Evolutionary conservation across 1,140 invertebrate genomes (phyloP), one percentile per base, ranked within the genome.

Genomic region (Spodoptera litura): DNA sequence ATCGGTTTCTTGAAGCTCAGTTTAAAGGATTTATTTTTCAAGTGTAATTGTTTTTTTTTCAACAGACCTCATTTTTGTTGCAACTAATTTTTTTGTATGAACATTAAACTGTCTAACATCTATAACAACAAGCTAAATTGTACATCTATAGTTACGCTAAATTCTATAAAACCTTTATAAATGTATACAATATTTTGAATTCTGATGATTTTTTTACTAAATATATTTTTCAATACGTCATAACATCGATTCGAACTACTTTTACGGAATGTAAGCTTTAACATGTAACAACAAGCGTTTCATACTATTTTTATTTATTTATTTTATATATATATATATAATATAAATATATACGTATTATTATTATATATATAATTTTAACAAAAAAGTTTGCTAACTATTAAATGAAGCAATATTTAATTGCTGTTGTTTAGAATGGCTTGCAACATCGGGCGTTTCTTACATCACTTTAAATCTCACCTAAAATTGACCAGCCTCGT

Each of bases 141-240:
- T 86, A 85, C 83, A 78, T 44, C 83, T 88, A 89, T 86, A 92
- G 82, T 53, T 83, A 83, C 77, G 15, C 66, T 71, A 78, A 44
- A 49, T 74, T 70, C 89, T 93, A 93, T 91, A 93, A 92, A 93
- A 92, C 82, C 59, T 83, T 91, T 92, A 91, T 84, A 92, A 93
- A 92, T 91, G 89, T 91, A 89, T 93, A 89, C 85, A 91, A 90
- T 90, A 85, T 89, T 85, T 75, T 62, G 58, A 81, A 86, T 84
- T 87, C 74, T 80, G 78, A 82, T 83, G 71, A 59, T 82, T 79
- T 72, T 83, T 72, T 74, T 80, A 72, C 78, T 74, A 81, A 66
- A 66, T 81, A 31, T 74, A 83, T 62, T 71, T 81, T 79, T 52
- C 56, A 51, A 61, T 61, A 71, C 62, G 35, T 70, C 61, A 71